Evolutionary conservation across 2,797 vertebrate genomes (phyloP).

Genomic region (Phrynocephalus forsythii): DNA sequence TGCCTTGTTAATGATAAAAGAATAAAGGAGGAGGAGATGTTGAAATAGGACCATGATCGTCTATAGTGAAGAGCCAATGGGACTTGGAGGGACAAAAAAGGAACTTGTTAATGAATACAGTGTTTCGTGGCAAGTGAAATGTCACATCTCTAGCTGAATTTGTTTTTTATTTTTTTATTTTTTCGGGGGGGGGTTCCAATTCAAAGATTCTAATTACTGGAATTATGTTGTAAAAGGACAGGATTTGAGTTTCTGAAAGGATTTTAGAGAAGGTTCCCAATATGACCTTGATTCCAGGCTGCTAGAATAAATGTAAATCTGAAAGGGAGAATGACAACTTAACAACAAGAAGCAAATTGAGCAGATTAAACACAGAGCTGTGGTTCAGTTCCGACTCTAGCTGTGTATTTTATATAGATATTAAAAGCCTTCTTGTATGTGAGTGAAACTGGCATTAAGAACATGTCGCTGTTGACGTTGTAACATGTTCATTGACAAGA

Average conservation of each 20-base stretch:
- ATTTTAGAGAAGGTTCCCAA: not conserved
- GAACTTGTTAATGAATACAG: constrained; percentile 32
- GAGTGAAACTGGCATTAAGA: constrained; percentile 3
- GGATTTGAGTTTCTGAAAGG: not conserved
- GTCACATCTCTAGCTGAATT: not conserved
- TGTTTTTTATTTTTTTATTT: too few species aligned
- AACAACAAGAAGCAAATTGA: accelerated
- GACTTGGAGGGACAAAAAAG: not conserved
- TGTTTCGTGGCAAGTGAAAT: constrained; percentile 15
- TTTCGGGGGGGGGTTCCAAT: not conserved
- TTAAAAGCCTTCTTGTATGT: not conserved
- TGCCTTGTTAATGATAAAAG: constrained; percentile 5
- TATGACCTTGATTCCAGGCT: not conserved
- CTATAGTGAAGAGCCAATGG: not conserved
- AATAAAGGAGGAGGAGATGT: constrained; percentile 4
- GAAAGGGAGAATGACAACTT: not conserved
- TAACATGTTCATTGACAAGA: not conserved
- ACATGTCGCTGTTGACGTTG: accelerated
- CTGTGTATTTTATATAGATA: not conserved
- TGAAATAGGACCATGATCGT: not conserved
- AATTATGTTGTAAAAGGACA: constrained; percentile 12
- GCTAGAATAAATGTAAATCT: not conserved
- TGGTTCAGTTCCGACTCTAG: constrained; percentile 3
- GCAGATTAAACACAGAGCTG: not conserved
- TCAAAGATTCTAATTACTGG: constrained; percentile 13